phyloP scores from a whole-genome alignment of 2,113 vertebrate species.

The Apodemus sylvaticus region DNA sequence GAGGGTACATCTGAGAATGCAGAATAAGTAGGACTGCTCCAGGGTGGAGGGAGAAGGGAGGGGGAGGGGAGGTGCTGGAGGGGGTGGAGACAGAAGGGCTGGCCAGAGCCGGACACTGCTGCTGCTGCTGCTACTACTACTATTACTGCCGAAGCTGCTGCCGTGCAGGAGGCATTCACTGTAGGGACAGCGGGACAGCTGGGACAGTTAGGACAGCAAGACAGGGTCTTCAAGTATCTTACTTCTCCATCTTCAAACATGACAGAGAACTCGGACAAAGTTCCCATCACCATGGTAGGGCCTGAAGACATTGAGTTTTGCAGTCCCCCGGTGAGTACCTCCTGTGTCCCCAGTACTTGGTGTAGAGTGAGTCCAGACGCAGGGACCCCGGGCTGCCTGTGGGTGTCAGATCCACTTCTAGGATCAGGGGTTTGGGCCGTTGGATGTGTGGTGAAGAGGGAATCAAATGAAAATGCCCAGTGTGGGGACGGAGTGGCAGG shows the following conservation, averaged over 20 bases:
- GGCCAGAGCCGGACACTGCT: slow-evolving; percentile 14
- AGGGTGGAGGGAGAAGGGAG: slow-evolving; percentile 7
- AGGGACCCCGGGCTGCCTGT: not conserved
- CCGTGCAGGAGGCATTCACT: not conserved
- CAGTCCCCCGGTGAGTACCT: slow-evolving; percentile 88
- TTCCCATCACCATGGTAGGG: slow-evolving; percentile 85
- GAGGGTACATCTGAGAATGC: not conserved
- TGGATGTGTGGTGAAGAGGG: not conserved
- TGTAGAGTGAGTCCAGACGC: not conserved
- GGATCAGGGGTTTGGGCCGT: not conserved
- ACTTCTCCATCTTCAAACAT: slow-evolving; percentile 79
- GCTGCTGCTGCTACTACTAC: not conserved
- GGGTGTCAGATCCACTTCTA: not conserved
- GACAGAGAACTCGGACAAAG: slow-evolving; percentile 87
- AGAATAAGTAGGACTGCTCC: not conserved
- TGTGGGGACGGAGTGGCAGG: not conserved
- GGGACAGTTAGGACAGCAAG: not conserved
- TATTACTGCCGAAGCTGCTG: not conserved
- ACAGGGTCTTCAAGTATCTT: not conserved
- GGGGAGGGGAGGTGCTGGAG: slow-evolving; percentile 48
- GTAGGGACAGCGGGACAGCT: not conserved
- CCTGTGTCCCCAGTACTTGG: too few relatives aligned
- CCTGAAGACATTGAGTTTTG: slow-evolving; percentile 87
- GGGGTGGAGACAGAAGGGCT: slow-evolving; percentile 67
- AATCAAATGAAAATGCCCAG: not conserved